Conservation (phyloP, 2,113 vertebrate species). For the Lota lota region DNA sequence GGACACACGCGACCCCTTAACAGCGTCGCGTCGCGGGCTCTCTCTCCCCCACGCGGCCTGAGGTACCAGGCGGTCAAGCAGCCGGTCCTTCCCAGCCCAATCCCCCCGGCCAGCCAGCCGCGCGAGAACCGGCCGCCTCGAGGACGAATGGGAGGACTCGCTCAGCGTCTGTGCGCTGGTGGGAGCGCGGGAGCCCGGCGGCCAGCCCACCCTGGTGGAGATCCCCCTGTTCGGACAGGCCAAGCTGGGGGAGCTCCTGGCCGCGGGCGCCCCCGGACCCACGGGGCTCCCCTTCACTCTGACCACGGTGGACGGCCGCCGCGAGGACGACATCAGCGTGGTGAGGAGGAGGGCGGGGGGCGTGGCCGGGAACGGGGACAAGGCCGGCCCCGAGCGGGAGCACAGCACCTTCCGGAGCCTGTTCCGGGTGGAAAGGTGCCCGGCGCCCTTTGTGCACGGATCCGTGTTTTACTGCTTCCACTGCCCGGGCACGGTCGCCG, state of each 20-base stretch:
- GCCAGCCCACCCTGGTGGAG: constrained; percentile 56
- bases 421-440: constrained; percentile 76
- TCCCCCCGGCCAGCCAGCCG: constrained; percentile 47
- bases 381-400: constrained; percentile 35
- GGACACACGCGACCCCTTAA: constrained; percentile 47
- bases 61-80: constrained; percentile 57
- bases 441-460: constrained; percentile 61
- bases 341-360: constrained; percentile 1
- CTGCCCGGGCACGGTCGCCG: constrained; percentile 46
- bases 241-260: constrained; percentile 40
- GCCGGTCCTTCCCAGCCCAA: constrained; percentile 41
- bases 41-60: constrained; percentile 64
- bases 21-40: constrained; percentile 64
- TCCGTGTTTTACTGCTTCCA: constrained; percentile 73
- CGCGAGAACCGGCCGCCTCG: constrained; percentile 17
- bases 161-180: constrained; percentile 58
- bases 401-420: constrained; percentile 76
- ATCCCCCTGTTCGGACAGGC: constrained; percentile 44
- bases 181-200: constrained; percentile 26
- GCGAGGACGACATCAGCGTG: constrained; percentile 74
- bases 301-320: constrained; percentile 69
- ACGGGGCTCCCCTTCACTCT: constrained; percentile 61
- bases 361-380: constrained; percentile 13
- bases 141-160: constrained; percentile 61
- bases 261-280: constrained; percentile 11